Percentiles rank a stretch among this genome's conserved stretches.
Evolutionary conservation across 1,140 invertebrate species (phyloP).

Genomic region (Halyomorpha halys): DNA sequence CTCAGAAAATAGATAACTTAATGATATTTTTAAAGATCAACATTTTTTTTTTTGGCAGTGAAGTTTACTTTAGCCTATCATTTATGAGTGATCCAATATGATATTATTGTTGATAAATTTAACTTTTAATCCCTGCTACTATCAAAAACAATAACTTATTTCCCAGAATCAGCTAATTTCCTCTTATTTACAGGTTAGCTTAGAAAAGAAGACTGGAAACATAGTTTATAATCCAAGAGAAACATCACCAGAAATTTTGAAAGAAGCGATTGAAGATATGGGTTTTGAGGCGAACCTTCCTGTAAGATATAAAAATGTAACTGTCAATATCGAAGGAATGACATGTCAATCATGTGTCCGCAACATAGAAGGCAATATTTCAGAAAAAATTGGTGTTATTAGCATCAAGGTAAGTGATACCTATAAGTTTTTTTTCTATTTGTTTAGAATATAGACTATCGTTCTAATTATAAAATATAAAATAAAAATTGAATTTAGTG

Average conservation of each 20-base stretch:
- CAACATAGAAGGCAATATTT: constrained; percentile 52
- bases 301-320: constrained; percentile 18
- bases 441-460: too few relatives aligned
- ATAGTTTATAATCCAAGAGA: constrained; percentile 50
- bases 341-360: constrained; percentile 72
- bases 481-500: too few relatives aligned
- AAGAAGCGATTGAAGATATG: constrained; percentile 65
- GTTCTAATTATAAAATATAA: too few relatives aligned
- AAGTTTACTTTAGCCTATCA: too few relatives aligned
- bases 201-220: constrained; percentile 53
- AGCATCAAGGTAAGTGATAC: constrained; percentile 18
- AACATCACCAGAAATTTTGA: constrained; percentile 46
- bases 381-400: constrained; percentile 4
- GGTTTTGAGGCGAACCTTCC: constrained; percentile 52
- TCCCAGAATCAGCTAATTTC: not conserved
- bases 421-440: too few relatives aligned
- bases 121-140: too few relatives aligned
- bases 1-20: too few relatives aligned
- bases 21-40: too few relatives aligned
- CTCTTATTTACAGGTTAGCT: constrained; percentile 40
- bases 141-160: too few relatives aligned
- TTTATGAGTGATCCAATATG: too few relatives aligned
- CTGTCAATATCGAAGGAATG: constrained; percentile 62
- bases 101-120: too few relatives aligned
- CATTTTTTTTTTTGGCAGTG: too few relatives aligned